These are phyloP conservation scores for Nebria ingens DNA, from an alignment of 1,140 invertebrate species.

Conservation along the genomic window DNA sequence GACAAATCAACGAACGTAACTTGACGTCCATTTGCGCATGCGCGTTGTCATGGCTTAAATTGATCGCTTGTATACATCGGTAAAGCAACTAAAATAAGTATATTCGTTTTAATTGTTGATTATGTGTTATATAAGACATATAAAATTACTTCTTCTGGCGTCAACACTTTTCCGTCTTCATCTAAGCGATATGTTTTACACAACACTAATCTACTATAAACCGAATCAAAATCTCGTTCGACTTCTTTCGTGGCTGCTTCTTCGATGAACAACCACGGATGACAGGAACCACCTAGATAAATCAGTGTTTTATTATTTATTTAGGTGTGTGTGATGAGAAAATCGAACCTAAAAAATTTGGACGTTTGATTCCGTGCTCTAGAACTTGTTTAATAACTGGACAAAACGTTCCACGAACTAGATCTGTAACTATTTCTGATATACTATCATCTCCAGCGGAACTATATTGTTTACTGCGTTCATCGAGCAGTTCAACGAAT, in stretches of 20 bases:
- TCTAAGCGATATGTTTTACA: slow-evolving; percentile 98
- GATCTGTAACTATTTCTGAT: slow-evolving; percentile 89
- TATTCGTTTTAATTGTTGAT: no score
- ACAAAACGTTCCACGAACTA: slow-evolving; percentile 88
- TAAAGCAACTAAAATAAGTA: slow-evolving; percentile 64
- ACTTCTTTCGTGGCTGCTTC: slow-evolving; percentile 92
- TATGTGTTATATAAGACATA: no score
- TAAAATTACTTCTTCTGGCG: slow-evolving; percentile 82
- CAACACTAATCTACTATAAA: slow-evolving; percentile 91
- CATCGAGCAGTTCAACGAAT: slow-evolving; percentile 94
- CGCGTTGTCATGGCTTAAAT: slow-evolving; percentile 87
- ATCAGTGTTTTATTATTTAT: slow-evolving; percentile 14
- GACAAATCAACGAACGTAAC: slow-evolving; percentile 85
- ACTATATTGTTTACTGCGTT: slow-evolving; percentile 93
- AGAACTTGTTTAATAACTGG: slow-evolving; percentile 90
- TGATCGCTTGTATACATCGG: slow-evolving; percentile 91
- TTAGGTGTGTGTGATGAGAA: no score
- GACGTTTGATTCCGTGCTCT: slow-evolving; percentile 90
- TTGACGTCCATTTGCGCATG: slow-evolving; percentile 99
- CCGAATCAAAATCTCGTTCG: slow-evolving; percentile 95
- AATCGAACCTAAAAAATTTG: slow-evolving; percentile 61
- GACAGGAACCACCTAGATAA: slow-evolving; percentile 71
- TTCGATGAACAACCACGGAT: slow-evolving; percentile 99
- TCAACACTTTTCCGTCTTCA: slow-evolving; percentile 98
- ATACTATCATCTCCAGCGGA: slow-evolving; percentile 95